Evolutionary conservation across 1,140 invertebrate species (phyloP), one percentile per base, ranked within the genome.

Genomic region (Scylla paramamosain): DNA sequence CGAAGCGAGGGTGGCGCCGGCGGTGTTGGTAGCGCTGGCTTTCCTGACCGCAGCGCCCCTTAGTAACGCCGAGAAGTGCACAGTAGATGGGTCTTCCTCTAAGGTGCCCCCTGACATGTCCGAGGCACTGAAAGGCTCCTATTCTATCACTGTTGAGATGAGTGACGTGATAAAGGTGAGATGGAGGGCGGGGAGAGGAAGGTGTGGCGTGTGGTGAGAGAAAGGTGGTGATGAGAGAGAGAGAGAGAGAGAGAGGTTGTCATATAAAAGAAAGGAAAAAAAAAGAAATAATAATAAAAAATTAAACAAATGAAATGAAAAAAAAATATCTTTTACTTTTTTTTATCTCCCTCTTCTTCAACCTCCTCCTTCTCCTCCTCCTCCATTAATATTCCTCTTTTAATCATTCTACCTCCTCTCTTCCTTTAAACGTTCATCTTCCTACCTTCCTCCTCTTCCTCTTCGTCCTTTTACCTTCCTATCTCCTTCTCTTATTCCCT

Each of bases 171-270:
- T 10, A 25, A 3, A 91, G 46, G 89, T 91, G 39, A 39, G 39
- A 39, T 1, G 6, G 39, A 39, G 39, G 39, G 39, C 39, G 39
- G 39, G 39, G 39, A 39, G 39, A 39, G 39, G 6, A 39, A 39
- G 1, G 39, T 39, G 1, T 39, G 39, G 1, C n/a, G 25, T 82
- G 28, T 82, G 77, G 8, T 28, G 28, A 8, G 16, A 3, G 77
- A 82, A 82, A 82, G 28, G 4, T 25, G 1, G 77, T 28, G 7
- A 2, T 25, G 77, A 82, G 77, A 82, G 77, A 82, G 77, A 82
- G 77, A 82, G 77, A 82, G 77, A 82, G 77, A 82, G 77, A 82
- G 77, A 82, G 77, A 82, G 77, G n/a, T n/a, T n/a, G n/a, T n/a
- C n/a, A n/a, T n/a, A n/a, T n/a, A n/a, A 77, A 25, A 77, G 59